Evolutionary conservation across 2,797 vertebrate species (phyloP).

Genomic region (Rhynchotus rufescens): DNA sequence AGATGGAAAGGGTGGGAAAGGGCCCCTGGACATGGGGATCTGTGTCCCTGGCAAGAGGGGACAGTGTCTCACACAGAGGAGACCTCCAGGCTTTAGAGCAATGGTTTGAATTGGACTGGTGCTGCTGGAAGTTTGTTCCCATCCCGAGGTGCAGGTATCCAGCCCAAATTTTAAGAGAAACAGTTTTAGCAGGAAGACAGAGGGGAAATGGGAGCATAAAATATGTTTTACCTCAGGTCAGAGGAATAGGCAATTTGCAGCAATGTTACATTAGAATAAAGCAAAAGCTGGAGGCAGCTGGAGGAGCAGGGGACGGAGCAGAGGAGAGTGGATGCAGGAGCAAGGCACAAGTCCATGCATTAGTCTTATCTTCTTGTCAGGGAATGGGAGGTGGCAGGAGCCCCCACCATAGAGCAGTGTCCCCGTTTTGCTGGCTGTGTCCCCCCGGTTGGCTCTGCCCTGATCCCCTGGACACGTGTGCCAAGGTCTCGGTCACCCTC

Average conservation of each 20-base stretch:
- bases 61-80: not conserved
- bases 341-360: not conserved
- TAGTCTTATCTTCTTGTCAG: not conserved
- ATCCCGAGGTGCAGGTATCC: slow-evolving; percentile 7
- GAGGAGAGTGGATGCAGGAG: not conserved
- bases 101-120: slow-evolving; percentile 35
- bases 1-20: not conserved
- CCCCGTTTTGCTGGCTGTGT: no score
- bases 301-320: rapidly evolving
- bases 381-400: not conserved
- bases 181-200: slow-evolving; percentile 18
- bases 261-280: slow-evolving; percentile 6
- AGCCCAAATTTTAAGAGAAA: slow-evolving; percentile 43
- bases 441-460: not conserved
- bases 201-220: slow-evolving; percentile 46
- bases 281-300: not conserved
- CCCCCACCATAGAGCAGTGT: no score
- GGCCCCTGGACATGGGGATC: not conserved
- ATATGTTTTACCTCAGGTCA: not conserved
- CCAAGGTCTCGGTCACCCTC: not conserved
- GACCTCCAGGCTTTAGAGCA: slow-evolving; percentile 26
- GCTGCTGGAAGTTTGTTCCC: slow-evolving; percentile 53
- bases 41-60: not conserved
- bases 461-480: not conserved
- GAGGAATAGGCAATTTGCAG: not conserved